These are phyloP conservation scores for Drosophila anomelani DNA, from an alignment of 2,888 invertebrate species.

Conservation along the genomic window DNA sequence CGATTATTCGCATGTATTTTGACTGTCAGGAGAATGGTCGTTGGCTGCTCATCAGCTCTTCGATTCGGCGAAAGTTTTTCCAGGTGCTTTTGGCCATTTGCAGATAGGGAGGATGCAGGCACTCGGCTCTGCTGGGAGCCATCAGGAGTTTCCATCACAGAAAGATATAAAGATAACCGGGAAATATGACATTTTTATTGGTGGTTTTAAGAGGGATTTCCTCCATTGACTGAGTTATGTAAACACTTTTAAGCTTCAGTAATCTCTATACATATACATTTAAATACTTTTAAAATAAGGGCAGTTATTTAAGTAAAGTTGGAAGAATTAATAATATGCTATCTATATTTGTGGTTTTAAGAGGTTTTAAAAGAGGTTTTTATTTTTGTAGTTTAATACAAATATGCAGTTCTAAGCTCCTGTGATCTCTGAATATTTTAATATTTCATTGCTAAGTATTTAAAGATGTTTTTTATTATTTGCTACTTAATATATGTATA, in stretches of 20 bases:
- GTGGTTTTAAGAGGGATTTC: neutral
- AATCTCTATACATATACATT: neutral
- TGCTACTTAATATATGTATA: no score
- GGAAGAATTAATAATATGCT: no score
- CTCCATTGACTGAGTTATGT: neutral
- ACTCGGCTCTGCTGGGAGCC: neutral
- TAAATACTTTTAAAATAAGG: neutral
- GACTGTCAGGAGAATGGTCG: slow-evolving; percentile 54
- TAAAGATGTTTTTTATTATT: no score
- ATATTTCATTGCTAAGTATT: no score
- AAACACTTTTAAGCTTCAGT: neutral
- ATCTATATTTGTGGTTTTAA: no score
- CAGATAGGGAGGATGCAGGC: slow-evolving; percentile 16
- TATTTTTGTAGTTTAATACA: no score
- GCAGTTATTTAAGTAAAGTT: neutral
- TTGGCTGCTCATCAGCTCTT: slow-evolving; percentile 41
- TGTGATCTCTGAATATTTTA: no score
- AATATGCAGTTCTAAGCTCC: no score
- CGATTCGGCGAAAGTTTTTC: slow-evolving; percentile 66
- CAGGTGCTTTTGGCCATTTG: slow-evolving; percentile 6
- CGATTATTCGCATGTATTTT: slow-evolving; percentile 53
- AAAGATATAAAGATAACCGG: neutral
- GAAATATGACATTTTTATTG: neutral
- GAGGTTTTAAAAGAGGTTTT: no score
- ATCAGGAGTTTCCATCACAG: neutral